Base-by-base conservation (phyloP, 2,888 invertebrate species). In the Athetis lepigone region DNA sequence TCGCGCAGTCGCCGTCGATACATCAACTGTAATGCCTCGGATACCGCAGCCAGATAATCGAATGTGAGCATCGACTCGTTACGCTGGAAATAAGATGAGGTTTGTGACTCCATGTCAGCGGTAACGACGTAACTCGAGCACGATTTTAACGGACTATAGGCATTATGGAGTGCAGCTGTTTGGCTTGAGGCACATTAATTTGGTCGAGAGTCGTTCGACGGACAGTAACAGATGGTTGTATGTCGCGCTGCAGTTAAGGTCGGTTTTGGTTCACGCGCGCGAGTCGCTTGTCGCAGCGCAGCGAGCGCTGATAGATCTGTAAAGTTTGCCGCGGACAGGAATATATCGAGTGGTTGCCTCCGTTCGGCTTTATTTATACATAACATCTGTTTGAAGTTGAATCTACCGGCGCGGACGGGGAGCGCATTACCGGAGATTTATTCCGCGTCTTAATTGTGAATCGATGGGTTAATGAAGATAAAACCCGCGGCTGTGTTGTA, bases 391-490 rank as follows among this genome's bases (percentile, higher is more conserved):
- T 94, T 93, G 94, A 93, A 94, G 94, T 92, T 88, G 93, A 92
- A 92, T 93, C 93, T 92, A 93, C 93, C 92, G 93, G 92, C 92
- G 93, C 88, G 91, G 92, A 92, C 93, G 92, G 91, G 89, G 92
- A 91, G 93, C 92, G 91, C 94, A 94, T 94, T 94, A 93, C 94
- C 86, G 89, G 91, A 94, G 94, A 94, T 95, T 95, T 95, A 95
- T 95, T 91, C 92, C 89, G 92, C 93, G 95, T 94, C 95, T 95
- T 95, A 95, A 95, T 95, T 95, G 95, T 93, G 94, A 94, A 94
- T 94, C 94, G 95, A 95, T 95, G 94, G 95, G 94, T 94, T 95
- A 95, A 95, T 95, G 95, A 95, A 95, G 95, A 95, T 95, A 95
- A 95, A 95, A 94, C 94, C 92, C 91, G 92, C 91, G 94, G 93